Conservation (phyloP, 2,888 invertebrate species). For the Hirtodrosophila trivittata region DNA sequence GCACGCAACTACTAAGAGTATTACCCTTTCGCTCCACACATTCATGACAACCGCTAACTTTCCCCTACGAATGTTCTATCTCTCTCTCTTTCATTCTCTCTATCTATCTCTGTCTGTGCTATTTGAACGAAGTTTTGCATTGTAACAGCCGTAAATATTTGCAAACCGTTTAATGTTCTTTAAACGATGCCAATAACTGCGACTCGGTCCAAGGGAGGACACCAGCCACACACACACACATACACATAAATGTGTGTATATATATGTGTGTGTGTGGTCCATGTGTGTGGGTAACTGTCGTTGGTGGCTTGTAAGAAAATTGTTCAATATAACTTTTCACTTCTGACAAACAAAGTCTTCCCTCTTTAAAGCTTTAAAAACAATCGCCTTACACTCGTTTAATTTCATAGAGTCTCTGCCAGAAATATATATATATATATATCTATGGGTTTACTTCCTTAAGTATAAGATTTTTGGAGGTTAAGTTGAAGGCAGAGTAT, state of each 20-base stretch:
- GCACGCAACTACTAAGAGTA: conserved; percentile 37
- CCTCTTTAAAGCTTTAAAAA: conserved; percentile 7
- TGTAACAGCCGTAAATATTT: conserved; percentile 68
- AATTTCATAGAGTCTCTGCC: neutral
- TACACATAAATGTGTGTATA: conserved; percentile 3
- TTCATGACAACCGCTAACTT: neutral
- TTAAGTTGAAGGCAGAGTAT: too few relatives aligned
- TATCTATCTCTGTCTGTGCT: neutral
- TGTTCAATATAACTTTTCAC: conserved; percentile 9
- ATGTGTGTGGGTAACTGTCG: conserved; percentile 14
- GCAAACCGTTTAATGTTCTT: conserved; percentile 68
- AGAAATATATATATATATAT: neutral
- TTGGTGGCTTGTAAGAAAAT: conserved; percentile 12
- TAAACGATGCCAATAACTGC: conserved; percentile 67
- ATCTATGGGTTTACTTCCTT: neutral
- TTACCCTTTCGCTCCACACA: conserved; percentile 19
- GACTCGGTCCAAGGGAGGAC: conserved; percentile 30
- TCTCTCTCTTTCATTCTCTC: neutral
- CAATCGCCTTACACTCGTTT: neutral
- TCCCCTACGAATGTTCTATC: neutral
- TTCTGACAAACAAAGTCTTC: conserved; percentile 5
- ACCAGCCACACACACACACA: conserved; percentile 27
- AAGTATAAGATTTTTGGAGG: too few relatives aligned
- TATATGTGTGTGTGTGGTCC: conserved; percentile 6
- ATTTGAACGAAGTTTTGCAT: conserved; percentile 50